Base-by-base conservation (phyloP, 2,113 vertebrate genomes). In the Eidolon helvum region DNA sequence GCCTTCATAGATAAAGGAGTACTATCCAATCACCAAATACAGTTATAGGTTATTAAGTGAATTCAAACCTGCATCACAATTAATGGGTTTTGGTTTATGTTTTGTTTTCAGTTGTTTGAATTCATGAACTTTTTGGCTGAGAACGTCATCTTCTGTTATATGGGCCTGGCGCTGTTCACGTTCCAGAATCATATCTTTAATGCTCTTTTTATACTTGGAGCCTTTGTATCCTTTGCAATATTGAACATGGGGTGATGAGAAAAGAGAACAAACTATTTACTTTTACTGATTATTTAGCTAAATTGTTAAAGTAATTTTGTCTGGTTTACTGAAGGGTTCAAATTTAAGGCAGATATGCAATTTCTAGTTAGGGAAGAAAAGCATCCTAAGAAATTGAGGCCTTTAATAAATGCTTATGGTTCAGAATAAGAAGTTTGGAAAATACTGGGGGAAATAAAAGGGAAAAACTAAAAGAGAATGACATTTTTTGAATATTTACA, bases 91-190 rank as follows among this genome's bases (percentile, higher is more conserved):
- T 98, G 18, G 45, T 93, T 92, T 97, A 80, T 98, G 50, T 98
- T 96, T 98, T 77, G 2, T 98, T 97, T 99, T 95, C 99, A 99
- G 99, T 98, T 99, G 97, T 99, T 99, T 97, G 99, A 99, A 98
- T 99, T 99, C 98, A 98, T 99, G 98, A 99, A 98, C 98, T 99
- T 99, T 98, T 98, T 99, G 97, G 99, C 99, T 86, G 99, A 99
- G 98, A 99, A 99, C 18, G 99, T 99, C 98, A 99, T 99, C 98
- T 99, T 99, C 98, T 99, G 99, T 92, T 99, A 99, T 97, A 99
- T 99, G 99, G 99, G 99, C 97, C 98, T 99, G 33, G 98, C 99
- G 0, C 91, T 99, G 85, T 99, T 99, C 98, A 99, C 98, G 0
- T 99, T 99, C 98, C 98, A 99, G 98, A 99, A 98, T 93, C 99